Conservation (phyloP, 2,888 invertebrate species). For the Mythimna pallens region DNA sequence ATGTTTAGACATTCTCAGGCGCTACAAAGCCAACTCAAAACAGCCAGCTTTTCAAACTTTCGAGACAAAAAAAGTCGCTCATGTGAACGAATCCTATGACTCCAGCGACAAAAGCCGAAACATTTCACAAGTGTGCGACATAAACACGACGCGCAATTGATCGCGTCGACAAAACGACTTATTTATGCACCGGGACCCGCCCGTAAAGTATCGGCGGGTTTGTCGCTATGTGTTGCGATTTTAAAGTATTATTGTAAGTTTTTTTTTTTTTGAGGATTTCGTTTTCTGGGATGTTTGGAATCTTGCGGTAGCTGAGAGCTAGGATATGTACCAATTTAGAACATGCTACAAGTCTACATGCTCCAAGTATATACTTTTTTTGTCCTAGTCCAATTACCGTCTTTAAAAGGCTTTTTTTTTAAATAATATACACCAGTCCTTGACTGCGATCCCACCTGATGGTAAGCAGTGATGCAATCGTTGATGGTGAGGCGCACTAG, state of each 20-base stretch:
- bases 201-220: slow-evolving; percentile 54
- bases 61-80: slow-evolving; percentile 11
- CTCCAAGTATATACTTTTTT: neutral
- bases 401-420: too few relatives aligned
- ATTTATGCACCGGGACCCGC: slow-evolving; percentile 71
- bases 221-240: slow-evolving; percentile 51
- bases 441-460: too few relatives aligned
- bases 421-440: too few relatives aligned
- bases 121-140: slow-evolving; percentile 63
- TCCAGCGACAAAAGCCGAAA: slow-evolving; percentile 54
- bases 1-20: neutral
- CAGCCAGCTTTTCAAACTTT: neutral
- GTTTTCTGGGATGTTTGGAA: neutral
- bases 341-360: neutral
- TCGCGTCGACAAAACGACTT: slow-evolving; percentile 74
- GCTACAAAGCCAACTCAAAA: neutral
- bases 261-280: slow-evolving; percentile 6
- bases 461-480: too few relatives aligned
- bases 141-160: slow-evolving; percentile 71
- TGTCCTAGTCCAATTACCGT: too few relatives aligned
- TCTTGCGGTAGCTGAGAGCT: neutral
- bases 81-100: slow-evolving; percentile 46
- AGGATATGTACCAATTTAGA: neutral
- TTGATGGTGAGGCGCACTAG: too few relatives aligned
- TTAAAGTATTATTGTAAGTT: slow-evolving; percentile 40